Evolutionary conservation across 1,140 invertebrate genomes (phyloP).

Genomic region (Centruroides sculpturatus): DNA sequence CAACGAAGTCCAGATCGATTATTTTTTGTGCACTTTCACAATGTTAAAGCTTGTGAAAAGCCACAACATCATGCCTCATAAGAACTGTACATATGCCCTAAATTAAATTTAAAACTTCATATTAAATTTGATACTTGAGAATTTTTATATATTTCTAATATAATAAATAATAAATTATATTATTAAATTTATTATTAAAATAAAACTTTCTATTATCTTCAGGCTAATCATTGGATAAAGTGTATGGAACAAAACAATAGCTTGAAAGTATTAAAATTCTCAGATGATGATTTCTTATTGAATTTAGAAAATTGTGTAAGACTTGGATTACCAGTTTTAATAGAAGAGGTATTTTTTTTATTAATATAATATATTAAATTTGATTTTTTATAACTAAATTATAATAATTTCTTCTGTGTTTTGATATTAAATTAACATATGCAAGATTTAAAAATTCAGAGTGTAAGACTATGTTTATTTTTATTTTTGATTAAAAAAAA

Average conservation of each 20-base stretch:
- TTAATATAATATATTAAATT: neutral
- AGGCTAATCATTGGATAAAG: slow-evolving; percentile 91
- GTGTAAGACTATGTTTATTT: too few relatives aligned
- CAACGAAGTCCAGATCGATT: too few relatives aligned
- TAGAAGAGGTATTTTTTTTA: slow-evolving; percentile 48
- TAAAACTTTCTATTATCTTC: slow-evolving; percentile 25
- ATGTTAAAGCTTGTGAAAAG: too few relatives aligned
- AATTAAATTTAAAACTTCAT: too few relatives aligned
- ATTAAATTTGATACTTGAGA: neutral
- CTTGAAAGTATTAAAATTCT: slow-evolving; percentile 64
- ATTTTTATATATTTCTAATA: neutral
- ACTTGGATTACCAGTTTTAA: slow-evolving; percentile 61
- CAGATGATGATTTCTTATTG: slow-evolving; percentile 62
- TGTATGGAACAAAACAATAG: slow-evolving; percentile 73
- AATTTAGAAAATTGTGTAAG: slow-evolving; percentile 66
- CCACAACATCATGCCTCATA: too few relatives aligned
- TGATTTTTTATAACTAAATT: too few relatives aligned
- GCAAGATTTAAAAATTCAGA: too few relatives aligned
- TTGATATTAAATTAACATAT: too few relatives aligned
- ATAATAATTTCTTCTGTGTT: too few relatives aligned
- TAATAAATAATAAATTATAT: neutral
- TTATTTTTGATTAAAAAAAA: too few relatives aligned
- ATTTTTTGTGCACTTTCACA: too few relatives aligned
- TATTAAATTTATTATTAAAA: neutral
- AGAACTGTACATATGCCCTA: too few relatives aligned